A percentile compares a stretch with the other conserved stretches of the same genome.
These are phyloP conservation scores for Holothuria glaberrima DNA, from an alignment of 35 echinoderm and acorn worm species.

Conservation along the genomic window DNA sequence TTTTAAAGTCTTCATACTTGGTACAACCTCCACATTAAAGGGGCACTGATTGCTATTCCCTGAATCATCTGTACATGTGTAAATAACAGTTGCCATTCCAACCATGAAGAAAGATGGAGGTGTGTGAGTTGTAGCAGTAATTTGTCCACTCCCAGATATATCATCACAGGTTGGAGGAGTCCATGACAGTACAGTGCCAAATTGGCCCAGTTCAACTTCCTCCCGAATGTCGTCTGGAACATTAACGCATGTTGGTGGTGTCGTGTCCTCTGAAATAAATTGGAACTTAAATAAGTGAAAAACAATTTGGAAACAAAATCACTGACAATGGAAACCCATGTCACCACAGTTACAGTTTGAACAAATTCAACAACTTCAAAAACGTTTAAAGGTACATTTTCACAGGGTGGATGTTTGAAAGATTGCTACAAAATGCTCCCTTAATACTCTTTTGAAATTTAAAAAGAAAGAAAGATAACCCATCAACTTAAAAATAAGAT, in stretches of 20 bases:
- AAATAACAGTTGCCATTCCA: conserved; percentile 59
- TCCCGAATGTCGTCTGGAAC: background rate
- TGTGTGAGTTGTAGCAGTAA: conserved; percentile 15
- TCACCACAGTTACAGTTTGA: no score
- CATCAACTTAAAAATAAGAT: no score
- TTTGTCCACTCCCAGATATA: conserved; percentile 46
- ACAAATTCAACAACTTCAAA: no score
- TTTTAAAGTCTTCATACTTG: no score
- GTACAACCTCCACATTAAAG: conserved; percentile 46
- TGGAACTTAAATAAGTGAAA: no score
- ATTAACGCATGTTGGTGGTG: conserved; percentile 13
- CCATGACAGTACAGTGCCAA: conserved; percentile 18
- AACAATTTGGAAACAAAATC: no score
- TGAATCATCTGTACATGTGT: conserved; percentile 67
- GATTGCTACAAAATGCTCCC: background rate
- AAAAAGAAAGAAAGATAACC: no score
- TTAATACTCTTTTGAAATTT: no score
- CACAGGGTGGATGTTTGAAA: background rate
- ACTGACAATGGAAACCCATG: background rate
- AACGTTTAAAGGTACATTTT: no score
- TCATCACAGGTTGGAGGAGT: conserved; percentile 62
- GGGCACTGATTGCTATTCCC: conserved; percentile 54
- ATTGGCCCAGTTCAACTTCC: background rate
- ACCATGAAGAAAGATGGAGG: conserved; percentile 67
- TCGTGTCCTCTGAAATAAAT: conserved; percentile 1